Conservation (phyloP, 1,140 invertebrate species). For the Drosophila ercepeae region DNA sequence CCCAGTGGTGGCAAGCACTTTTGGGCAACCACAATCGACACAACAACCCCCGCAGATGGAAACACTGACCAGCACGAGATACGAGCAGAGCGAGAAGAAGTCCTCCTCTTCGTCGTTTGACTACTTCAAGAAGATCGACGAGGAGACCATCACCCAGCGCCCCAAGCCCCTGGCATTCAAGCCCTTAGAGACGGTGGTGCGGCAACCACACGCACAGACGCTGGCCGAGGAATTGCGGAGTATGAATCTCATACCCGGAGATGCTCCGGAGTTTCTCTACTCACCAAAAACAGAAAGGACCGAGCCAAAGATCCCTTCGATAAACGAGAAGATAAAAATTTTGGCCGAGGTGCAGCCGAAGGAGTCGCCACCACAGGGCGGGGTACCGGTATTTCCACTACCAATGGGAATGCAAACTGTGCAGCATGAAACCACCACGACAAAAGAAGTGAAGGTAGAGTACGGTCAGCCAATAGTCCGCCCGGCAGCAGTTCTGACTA, state of each 20-base stretch:
- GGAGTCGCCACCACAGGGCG: constrained; percentile 85
- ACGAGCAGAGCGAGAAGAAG: constrained; percentile 75
- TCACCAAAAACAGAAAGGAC: constrained; percentile 85
- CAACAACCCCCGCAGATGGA: constrained; percentile 48
- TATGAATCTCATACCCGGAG: constrained; percentile 88
- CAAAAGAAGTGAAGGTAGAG: constrained; percentile 73
- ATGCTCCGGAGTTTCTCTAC: constrained; percentile 89
- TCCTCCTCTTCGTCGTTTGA: constrained; percentile 84
- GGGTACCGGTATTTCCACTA: constrained; percentile 26
- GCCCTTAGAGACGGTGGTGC: constrained; percentile 58
- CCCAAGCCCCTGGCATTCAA: constrained; percentile 62
- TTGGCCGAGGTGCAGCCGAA: constrained; percentile 87
- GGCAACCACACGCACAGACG: constrained; percentile 49
- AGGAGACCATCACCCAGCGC: constrained; percentile 55
- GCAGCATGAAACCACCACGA: constrained; percentile 63
- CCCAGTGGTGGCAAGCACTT: constrained; percentile 52
- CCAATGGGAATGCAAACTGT: constrained; percentile 54
- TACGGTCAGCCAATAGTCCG: constrained; percentile 79
- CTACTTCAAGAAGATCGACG: constrained; percentile 86
- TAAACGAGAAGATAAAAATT: constrained; percentile 87
- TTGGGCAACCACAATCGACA: constrained; percentile 43
- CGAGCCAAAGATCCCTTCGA: constrained; percentile 83
- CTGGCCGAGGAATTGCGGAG: constrained; percentile 79
- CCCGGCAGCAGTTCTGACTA: constrained; percentile 76
- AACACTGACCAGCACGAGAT: constrained; percentile 58